These are phyloP conservation scores for Sciurus carolinensis DNA, from an alignment of 2,797 vertebrate genomes.

Conservation along the genomic window DNA sequence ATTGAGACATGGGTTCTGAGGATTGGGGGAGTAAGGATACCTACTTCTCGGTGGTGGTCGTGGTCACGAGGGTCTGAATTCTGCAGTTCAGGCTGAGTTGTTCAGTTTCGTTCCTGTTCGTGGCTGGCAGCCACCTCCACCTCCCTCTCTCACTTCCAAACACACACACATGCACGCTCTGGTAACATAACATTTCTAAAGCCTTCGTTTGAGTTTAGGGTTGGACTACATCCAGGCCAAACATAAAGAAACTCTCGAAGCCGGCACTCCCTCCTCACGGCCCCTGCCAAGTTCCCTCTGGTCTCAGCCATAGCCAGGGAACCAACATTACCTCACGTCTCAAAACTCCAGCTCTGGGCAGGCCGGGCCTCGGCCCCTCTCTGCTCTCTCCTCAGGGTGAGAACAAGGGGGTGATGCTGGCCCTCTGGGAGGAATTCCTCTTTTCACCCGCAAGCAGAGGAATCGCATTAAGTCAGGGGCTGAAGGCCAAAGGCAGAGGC, in stretches of 20 bases:
- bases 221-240: conserved; percentile 73
- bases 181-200: conserved; percentile 56
- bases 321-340: conserved; percentile 61
- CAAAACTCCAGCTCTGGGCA: conserved; percentile 51
- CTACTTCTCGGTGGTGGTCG: no score
- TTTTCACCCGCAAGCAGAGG: conserved; percentile 40
- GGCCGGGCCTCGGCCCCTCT: background rate
- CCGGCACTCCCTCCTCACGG: background rate
- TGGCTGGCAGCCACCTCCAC: background rate
- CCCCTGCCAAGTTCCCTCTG: conserved; percentile 43
- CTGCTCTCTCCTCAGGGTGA: background rate
- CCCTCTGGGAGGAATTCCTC: background rate
- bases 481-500: background rate
- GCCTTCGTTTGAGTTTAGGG: conserved; percentile 57
- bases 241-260: conserved; percentile 64
- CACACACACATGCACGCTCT: background rate
- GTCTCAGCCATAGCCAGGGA: conserved; percentile 11
- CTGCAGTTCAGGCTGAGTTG: background rate
- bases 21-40: background rate
- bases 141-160: no score
- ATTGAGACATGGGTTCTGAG: background rate
- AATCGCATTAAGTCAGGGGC: background rate
- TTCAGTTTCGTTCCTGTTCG: background rate
- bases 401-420: background rate
- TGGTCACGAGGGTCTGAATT: background rate